Conservation (phyloP, 2,888 invertebrate species). For the Machimus rusticus region DNA sequence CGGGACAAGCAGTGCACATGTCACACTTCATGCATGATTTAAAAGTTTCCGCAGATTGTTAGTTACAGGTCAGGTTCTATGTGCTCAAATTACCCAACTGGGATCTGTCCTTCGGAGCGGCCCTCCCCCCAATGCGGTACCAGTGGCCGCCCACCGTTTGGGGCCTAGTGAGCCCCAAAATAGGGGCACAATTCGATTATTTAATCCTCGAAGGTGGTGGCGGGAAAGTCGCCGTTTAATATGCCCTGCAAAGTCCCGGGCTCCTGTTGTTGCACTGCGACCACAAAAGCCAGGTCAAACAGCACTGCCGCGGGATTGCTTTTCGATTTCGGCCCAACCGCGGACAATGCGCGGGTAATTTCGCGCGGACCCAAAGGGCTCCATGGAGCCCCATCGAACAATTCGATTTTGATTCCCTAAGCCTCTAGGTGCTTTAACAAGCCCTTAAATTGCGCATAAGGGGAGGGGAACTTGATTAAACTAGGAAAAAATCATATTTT, state of each 20-base stretch:
- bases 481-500: background rate
- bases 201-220: background rate
- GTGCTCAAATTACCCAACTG: background rate
- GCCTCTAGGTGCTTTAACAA: background rate
- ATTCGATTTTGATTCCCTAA: background rate
- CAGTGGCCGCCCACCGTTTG: background rate
- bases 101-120: background rate
- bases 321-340: background rate
- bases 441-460: background rate
- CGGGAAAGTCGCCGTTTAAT: background rate
- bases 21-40: slow-evolving; percentile 6
- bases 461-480: background rate
- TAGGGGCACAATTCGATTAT: background rate
- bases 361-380: background rate
- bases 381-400: background rate
- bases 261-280: background rate
- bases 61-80: background rate
- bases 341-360: background rate
- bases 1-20: background rate
- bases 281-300: background rate
- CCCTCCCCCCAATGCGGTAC: background rate
- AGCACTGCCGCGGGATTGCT: background rate
- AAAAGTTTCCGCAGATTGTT: background rate
- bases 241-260: background rate
- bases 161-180: background rate